Conservation (phyloP, 2,113 vertebrate genomes). For the Xenotilapia caudafasciata region DNA sequence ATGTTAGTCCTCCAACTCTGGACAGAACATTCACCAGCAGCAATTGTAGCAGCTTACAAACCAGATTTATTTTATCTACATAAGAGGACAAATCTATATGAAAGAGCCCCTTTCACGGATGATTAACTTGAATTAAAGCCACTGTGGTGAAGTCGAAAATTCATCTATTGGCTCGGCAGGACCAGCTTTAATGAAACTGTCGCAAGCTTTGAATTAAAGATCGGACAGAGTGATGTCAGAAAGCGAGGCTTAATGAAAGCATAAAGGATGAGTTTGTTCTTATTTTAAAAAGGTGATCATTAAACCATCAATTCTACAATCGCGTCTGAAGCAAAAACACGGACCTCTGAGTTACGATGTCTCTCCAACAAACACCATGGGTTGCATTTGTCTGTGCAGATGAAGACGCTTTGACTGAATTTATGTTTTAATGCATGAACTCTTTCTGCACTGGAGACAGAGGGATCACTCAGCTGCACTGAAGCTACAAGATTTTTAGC, state of each 20-base stretch:
- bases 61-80: background rate
- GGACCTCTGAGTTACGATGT: background rate
- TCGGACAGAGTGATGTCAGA: background rate
- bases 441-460: background rate
- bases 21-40: background rate
- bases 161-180: background rate
- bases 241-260: background rate
- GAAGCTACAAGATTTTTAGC: background rate
- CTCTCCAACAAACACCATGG: background rate
- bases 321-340: background rate
- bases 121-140: background rate
- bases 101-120: background rate
- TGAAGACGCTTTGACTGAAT: slow-evolving; percentile 54
- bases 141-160: background rate
- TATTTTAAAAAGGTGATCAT: background rate
- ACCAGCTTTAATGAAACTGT: background rate
- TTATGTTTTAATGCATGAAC: slow-evolving; percentile 44
- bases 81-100: background rate
- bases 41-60: background rate
- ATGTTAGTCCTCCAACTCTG: background rate
- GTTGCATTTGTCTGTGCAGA: background rate
- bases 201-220: slow-evolving; percentile 3
- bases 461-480: background rate
- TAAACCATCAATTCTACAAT: background rate
- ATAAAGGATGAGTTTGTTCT: background rate